A percentile compares a stretch with the other conserved stretches of the same genome.
Evolutionary conservation across 1,140 invertebrate genomes (phyloP).

Genomic region (Heliothis subflexa): DNA sequence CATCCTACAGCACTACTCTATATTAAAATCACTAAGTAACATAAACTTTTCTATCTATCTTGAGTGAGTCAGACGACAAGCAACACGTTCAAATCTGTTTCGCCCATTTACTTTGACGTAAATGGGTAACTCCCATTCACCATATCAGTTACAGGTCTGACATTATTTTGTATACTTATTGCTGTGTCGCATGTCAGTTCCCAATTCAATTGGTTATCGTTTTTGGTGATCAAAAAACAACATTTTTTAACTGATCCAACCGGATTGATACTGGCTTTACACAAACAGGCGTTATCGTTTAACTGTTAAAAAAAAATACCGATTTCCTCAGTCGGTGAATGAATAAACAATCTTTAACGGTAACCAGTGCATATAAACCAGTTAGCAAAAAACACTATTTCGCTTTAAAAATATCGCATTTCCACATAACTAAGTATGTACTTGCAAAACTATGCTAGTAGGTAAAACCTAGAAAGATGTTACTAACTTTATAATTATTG

Average conservation of each 20-base stretch:
- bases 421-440: background rate
- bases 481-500: background rate
- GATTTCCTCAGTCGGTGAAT: slow-evolving; percentile 38
- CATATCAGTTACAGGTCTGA: background rate
- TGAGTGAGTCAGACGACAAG: too few relatives aligned
- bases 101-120: background rate
- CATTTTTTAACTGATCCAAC: slow-evolving; percentile 6
- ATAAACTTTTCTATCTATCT: background rate
- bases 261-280: slow-evolving; percentile 11
- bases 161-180: background rate
- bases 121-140: background rate
- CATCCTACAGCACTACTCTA: background rate
- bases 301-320: slow-evolving; percentile 9
- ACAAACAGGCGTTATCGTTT: slow-evolving; percentile 16
- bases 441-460: background rate
- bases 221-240: background rate
- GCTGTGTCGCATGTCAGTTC: background rate
- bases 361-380: slow-evolving; percentile 27
- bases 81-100: too few relatives aligned
- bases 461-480: background rate
- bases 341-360: slow-evolving; percentile 31
- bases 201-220: background rate
- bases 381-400: background rate
- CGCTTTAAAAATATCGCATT: slow-evolving; percentile 23
- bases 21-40: background rate